Evolutionary conservation across 2,113 vertebrate genomes (phyloP).

Genomic region (Isurus oxyrinchus): DNA sequence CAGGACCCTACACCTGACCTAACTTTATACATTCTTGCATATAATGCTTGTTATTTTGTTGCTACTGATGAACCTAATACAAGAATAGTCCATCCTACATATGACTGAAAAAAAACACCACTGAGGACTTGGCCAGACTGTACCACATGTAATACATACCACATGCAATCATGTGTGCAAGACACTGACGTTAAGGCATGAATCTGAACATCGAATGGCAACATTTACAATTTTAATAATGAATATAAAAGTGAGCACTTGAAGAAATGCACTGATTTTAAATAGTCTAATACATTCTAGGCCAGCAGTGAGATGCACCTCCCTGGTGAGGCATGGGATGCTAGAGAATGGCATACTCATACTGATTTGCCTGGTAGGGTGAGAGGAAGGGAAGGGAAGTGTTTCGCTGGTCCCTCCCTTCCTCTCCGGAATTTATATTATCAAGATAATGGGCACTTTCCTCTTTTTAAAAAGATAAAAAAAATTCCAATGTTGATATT

Average conservation of each 20-base stretch:
- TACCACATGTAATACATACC: not conserved
- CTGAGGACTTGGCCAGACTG: not conserved
- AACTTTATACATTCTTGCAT: not conserved
- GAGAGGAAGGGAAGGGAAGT: not conserved
- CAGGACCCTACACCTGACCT: not conserved
- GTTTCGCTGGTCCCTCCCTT: not conserved
- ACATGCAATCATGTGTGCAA: not conserved
- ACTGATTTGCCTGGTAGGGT: not conserved
- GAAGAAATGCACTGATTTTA: not conserved
- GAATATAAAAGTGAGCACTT: constrained; percentile 1
- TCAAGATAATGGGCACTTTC: not conserved
- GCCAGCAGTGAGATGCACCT: not conserved
- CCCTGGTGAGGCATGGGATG: not conserved
- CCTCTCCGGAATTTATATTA: not conserved
- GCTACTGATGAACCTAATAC: not conserved
- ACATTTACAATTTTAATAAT: not conserved
- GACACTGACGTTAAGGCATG: constrained; percentile 11
- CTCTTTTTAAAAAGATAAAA: not conserved
- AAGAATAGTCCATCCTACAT: not conserved
- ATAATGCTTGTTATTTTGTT: not conserved
- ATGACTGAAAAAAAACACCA: not conserved
- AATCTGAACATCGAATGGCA: not conserved
- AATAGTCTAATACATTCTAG: not conserved
- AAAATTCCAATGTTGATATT: not conserved
- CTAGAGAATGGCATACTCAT: not conserved